A percentile compares a stretch with the other conserved stretches of the same genome.
These are phyloP conservation scores for Carettochelys insculpta DNA, from an alignment of 2,113 vertebrate genomes.

Conservation along the genomic window DNA sequence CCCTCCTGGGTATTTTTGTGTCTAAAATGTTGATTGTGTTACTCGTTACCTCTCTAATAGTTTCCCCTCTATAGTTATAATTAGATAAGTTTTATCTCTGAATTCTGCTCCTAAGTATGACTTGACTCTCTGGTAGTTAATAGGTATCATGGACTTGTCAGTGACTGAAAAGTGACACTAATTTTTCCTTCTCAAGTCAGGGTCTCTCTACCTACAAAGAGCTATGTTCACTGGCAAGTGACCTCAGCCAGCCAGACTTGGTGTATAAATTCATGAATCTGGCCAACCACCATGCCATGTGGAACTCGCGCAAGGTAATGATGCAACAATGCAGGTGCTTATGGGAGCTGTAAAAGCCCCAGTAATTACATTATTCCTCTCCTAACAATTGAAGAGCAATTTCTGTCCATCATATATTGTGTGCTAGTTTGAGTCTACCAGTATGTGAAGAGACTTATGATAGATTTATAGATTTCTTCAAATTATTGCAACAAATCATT, in stretches of 20 bases:
- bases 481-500: not conserved
- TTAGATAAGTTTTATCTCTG: not conserved
- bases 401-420: not conserved
- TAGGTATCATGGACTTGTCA: not conserved
- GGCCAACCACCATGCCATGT: conserved; percentile 99
- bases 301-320: conserved; percentile 97
- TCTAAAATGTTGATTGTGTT: not conserved
- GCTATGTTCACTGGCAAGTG: conserved; percentile 96
- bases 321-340: not conserved
- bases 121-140: not conserved
- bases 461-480: not conserved
- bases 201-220: conserved; percentile 97
- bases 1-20: not conserved
- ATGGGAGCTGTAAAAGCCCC: not conserved
- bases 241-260: conserved; percentile 96
- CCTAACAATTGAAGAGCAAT: not conserved
- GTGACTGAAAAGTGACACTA: not conserved
- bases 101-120: not conserved
- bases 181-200: conserved; percentile 80
- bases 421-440: not conserved
- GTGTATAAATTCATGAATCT: conserved; percentile 99
- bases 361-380: not conserved
- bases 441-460: not conserved
- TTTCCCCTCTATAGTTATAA: not conserved
- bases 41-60: not conserved